Base-by-base conservation (phyloP, 35 echinoderm and acorn worm species). In the Apostichopus japonicus region DNA sequence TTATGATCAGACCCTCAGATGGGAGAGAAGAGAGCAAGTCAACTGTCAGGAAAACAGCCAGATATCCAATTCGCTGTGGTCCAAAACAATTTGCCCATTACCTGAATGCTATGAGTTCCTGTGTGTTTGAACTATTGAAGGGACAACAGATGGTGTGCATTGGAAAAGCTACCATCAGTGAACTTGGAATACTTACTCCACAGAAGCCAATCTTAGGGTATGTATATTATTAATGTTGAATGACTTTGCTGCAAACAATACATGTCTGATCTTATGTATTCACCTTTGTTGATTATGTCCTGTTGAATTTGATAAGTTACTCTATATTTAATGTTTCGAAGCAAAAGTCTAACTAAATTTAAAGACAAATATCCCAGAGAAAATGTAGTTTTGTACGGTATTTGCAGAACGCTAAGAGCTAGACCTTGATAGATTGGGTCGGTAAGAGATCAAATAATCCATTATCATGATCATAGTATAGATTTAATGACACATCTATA, bases 61-160 rank as follows among this genome's bases (percentile, higher is more conserved):
- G 97, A 79, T 99, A 91, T 86, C 95, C 95, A 17, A 91, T 99
- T 54, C 75, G 97, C 90, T 99, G 95, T 93, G 97, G 97, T 10
- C 97, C 97, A 52, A 99, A 99, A 59, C 97, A 99, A 78, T 99
- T 96, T 94, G 87, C 97, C 65, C 91, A 95, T 10, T 99, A 99
- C 83, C 92, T 99, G 56, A 93, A 94, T 93, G 97, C 96, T 90
- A 99, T 99, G 97, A 95, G 97, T 72, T 91, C 91, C 8, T 54
- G 93, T 19, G 77, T 87, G 53, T 79, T 96, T 59, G 97, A 99
- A 56, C 81, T 99, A 4, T 76, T 99, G 19, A 91, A 87, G 56
- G 95, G 95, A 63, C 15, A 88, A 6, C 62, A 91, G 13, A 96
- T 95, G 92, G 77, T 73, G 21, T 23, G 56, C 33, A 91, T 94